phyloP scores from a whole-genome alignment of 2,888 invertebrate species.

The Antheraea assamensis region DNA sequence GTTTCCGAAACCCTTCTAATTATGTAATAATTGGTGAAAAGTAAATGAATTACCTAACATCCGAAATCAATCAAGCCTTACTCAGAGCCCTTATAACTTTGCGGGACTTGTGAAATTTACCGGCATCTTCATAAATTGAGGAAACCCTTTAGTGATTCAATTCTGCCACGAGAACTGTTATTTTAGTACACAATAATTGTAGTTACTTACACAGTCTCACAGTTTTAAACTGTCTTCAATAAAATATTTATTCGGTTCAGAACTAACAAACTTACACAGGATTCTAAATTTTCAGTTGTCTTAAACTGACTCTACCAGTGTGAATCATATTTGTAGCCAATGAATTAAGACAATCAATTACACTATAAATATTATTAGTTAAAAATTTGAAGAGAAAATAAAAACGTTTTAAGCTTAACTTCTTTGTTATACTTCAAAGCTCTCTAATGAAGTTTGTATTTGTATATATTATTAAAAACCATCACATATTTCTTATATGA shows the following conservation, averaged over 20 bases:
- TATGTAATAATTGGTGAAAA: conserved; percentile 11
- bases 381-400: no score
- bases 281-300: background rate
- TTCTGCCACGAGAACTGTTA: conserved; percentile 3
- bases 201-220: background rate
- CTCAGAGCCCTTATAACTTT: conserved; percentile 8
- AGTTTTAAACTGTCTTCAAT: background rate
- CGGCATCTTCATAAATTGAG: conserved; percentile 11
- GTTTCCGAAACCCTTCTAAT: background rate
- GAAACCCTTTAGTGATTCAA: conserved; percentile 12
- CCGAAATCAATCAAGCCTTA: conserved; percentile 15
- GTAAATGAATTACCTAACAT: conserved; percentile 11
- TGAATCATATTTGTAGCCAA: no score
- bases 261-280: background rate
- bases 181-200: background rate
- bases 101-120: conserved; percentile 12
- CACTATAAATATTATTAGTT: no score
- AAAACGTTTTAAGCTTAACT: no score
- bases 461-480: no score
- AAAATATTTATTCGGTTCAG: background rate
- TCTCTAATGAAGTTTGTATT: no score
- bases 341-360: no score
- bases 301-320: no score
- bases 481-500: no score
- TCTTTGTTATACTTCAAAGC: no score